These are phyloP conservation scores for Corythucha ciliata DNA, from an alignment of 2,888 invertebrate species.

Conservation along the genomic window DNA sequence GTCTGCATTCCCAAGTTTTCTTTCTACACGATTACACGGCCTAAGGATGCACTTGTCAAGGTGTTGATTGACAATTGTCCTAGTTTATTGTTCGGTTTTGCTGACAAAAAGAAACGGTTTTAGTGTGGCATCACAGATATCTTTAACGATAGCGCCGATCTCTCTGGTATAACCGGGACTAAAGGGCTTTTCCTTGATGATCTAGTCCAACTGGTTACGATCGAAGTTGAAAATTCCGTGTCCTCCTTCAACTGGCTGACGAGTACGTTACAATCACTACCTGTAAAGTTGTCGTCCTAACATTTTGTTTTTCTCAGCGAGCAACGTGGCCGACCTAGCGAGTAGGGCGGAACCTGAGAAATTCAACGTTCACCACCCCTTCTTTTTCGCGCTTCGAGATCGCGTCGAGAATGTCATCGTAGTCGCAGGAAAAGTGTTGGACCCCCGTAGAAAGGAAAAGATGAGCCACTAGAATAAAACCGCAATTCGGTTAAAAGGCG, in stretches of 20 bases:
- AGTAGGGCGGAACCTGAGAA: slow-evolving; percentile 27
- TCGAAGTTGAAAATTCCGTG: slow-evolving; percentile 52
- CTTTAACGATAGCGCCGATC: slow-evolving; percentile 51
- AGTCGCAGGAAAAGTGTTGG: slow-evolving; percentile 34
- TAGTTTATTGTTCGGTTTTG: neutral
- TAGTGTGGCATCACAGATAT: slow-evolving; percentile 48
- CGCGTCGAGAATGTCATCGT: slow-evolving; percentile 33
- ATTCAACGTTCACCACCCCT: slow-evolving; percentile 37
- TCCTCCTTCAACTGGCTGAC: slow-evolving; percentile 45
- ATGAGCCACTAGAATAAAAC: too few species aligned
- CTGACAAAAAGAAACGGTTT: slow-evolving; percentile 1
- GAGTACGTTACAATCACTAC: slow-evolving; percentile 39
- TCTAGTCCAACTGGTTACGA: slow-evolving; percentile 55
- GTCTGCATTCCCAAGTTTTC: slow-evolving; percentile 53
- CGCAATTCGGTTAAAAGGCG: too few species aligned
- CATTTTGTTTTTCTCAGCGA: slow-evolving; percentile 28
- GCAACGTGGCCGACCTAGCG: slow-evolving; percentile 27
- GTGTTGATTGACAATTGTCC: slow-evolving; percentile 37
- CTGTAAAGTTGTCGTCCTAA: slow-evolving; percentile 4
- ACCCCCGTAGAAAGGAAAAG: slow-evolving; percentile 29
- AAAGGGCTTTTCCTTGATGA: slow-evolving; percentile 57
- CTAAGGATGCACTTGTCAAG: slow-evolving; percentile 51
- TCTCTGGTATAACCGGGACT: slow-evolving; percentile 50
- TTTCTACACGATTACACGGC: slow-evolving; percentile 54
- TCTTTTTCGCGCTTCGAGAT: slow-evolving; percentile 37